Percentiles rank a stretch among this genome's conserved stretches.
Evolutionary conservation across 2,797 vertebrate genomes (phyloP).

Genomic region (Cephalopachus bancanus): DNA sequence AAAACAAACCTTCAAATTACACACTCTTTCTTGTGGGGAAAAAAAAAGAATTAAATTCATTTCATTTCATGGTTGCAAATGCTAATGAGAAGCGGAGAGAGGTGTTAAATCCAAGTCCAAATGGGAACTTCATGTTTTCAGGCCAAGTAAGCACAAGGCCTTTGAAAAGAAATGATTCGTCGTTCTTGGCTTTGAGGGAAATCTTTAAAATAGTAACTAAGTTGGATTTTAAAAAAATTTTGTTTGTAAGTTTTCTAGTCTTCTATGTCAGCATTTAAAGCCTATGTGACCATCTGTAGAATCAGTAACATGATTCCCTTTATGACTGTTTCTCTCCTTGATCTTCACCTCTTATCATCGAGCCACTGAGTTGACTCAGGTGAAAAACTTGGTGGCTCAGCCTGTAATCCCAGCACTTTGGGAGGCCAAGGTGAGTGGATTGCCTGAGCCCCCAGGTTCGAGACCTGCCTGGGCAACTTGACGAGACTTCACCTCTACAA

Average conservation of each 20-base stretch:
- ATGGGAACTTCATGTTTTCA: conserved; percentile 71
- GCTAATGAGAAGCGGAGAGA: conserved; percentile 63
- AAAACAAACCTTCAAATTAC: conserved; percentile 83
- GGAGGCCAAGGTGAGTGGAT: no score
- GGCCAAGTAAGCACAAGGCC: conserved; percentile 24
- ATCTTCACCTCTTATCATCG: background rate
- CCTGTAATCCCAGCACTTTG: no score
- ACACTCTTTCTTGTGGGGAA: conserved; percentile 63
- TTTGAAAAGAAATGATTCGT: background rate
- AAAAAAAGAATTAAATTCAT: conserved; percentile 75
- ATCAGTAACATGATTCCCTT: background rate
- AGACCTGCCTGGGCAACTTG: no score
- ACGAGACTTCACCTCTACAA: no score
- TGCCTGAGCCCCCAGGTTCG: no score
- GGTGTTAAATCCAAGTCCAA: conserved; percentile 65
- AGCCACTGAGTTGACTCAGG: background rate
- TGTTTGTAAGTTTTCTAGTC: background rate
- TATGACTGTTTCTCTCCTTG: background rate
- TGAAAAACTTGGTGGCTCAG: background rate
- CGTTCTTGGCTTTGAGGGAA: conserved; percentile 42
- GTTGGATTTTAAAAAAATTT: background rate
- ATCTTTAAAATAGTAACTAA: conserved; percentile 58
- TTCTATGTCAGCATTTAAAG: background rate
- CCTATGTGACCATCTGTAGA: background rate
- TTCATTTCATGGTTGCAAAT: conserved; percentile 75